phyloP scores from a whole-genome alignment of 2,888 invertebrate genomes.

The Phasia obesa region DNA sequence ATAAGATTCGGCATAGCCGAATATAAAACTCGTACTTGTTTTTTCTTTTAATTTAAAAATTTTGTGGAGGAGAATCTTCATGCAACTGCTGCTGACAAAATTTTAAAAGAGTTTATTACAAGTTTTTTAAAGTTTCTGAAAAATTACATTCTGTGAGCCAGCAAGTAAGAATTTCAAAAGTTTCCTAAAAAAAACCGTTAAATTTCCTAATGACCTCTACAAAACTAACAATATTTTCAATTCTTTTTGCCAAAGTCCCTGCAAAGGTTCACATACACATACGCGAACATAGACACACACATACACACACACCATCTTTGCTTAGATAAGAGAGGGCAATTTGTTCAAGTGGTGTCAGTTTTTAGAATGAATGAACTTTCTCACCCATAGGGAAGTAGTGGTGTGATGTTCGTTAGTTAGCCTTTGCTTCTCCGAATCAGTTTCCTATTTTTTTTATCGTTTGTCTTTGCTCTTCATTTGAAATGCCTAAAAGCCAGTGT shows the following conservation, averaged over 20 bases:
- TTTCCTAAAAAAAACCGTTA: background rate
- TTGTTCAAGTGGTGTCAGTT: constrained; percentile 70
- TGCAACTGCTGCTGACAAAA: too few relatives aligned
- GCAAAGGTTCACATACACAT: background rate
- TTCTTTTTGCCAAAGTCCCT: background rate
- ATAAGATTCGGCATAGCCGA: too few relatives aligned
- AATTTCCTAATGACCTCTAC: background rate
- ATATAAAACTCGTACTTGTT: too few relatives aligned
- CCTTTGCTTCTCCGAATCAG: constrained; percentile 62
- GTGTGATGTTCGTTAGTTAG: constrained; percentile 52
- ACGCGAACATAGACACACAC: too few relatives aligned
- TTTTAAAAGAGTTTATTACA: too few relatives aligned
- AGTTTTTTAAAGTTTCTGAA: too few relatives aligned
- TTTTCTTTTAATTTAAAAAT: too few relatives aligned
- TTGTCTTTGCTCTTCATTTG: constrained; percentile 32
- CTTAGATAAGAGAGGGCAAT: constrained; percentile 55
- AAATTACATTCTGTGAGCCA: too few relatives aligned
- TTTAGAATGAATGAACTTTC: constrained; percentile 67
- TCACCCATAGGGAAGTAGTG: constrained; percentile 48
- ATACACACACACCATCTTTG: constrained; percentile 7
- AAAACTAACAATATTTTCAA: constrained; percentile 14
- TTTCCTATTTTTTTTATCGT: constrained; percentile 34
- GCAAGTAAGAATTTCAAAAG: background rate
- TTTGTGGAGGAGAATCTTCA: too few relatives aligned
- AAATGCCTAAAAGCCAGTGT: constrained; percentile 55